These are phyloP conservation scores for Triplophysa siluroides DNA, from an alignment of 2,113 vertebrate genomes.

Conservation along the genomic window DNA sequence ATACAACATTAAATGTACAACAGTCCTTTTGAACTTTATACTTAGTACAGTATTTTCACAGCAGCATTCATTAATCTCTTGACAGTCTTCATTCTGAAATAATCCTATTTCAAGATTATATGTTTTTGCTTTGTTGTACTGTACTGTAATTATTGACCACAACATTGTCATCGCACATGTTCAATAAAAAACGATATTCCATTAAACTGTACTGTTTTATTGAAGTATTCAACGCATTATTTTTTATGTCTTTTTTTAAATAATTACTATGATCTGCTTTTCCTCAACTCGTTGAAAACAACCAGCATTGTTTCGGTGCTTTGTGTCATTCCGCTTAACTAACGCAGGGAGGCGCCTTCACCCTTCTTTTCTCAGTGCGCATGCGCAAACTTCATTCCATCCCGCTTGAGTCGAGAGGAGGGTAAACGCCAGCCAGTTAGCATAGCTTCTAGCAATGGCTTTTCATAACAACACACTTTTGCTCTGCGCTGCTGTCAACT, in stretches of 20 bases:
- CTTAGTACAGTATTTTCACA: neutral
- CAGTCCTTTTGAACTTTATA: neutral
- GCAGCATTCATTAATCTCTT: neutral
- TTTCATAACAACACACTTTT: constrained; percentile 74
- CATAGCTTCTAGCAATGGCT: constrained; percentile 65
- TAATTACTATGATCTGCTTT: neutral
- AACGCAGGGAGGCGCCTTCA: neutral
- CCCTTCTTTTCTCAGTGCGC: constrained; percentile 54
- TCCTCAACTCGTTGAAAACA: neutral
- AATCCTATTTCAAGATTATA: constrained; percentile 54
- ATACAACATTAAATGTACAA: constrained; percentile 9
- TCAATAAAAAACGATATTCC: constrained; percentile 69
- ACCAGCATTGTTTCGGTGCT: neutral
- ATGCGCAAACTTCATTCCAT: constrained; percentile 63
- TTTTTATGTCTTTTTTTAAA: too few species aligned
- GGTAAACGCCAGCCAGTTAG: constrained; percentile 67
- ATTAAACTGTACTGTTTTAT: neutral
- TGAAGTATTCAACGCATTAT: neutral
- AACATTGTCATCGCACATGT: constrained; percentile 60
- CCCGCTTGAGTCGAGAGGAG: constrained; percentile 75
- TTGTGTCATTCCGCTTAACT: neutral
- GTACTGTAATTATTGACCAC: constrained; percentile 59
- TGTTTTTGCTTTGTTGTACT: constrained; percentile 67
- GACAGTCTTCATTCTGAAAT: neutral
- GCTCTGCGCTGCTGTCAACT: constrained; percentile 27